Conservation (phyloP, 2,888 invertebrate genomes). For the Crocallis elinguaria region DNA sequence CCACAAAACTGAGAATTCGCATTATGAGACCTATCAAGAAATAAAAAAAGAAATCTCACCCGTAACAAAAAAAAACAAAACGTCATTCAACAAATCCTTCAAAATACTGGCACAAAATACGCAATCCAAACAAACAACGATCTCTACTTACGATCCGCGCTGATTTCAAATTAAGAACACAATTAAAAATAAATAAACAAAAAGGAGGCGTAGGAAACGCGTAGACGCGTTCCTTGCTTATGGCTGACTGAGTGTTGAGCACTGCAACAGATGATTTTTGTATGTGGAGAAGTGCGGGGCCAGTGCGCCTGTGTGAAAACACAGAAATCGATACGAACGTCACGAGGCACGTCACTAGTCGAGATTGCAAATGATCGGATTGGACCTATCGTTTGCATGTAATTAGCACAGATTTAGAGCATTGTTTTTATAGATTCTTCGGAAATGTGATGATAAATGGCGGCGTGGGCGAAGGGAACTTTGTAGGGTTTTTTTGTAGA, state of each 20-base stretch:
- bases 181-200: slow-evolving; percentile 60
- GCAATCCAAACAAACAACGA: slow-evolving; percentile 18
- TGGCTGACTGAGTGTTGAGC: slow-evolving; percentile 71
- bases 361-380: slow-evolving; percentile 14
- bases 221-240: slow-evolving; percentile 51
- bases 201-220: slow-evolving; percentile 51
- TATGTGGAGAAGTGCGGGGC: slow-evolving; percentile 46
- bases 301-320: slow-evolving; percentile 68
- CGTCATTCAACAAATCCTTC: slow-evolving; percentile 3
- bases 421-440: neutral
- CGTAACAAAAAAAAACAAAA: neutral
- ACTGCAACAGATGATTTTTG: slow-evolving; percentile 78
- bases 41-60: neutral
- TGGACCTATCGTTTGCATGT: neutral
- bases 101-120: neutral
- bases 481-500: no score
- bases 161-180: slow-evolving; percentile 37
- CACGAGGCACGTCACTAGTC: slow-evolving; percentile 35
- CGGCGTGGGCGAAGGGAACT: no score
- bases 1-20: no score
- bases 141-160: slow-evolving; percentile 33
- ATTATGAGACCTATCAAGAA: no score
- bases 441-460: no score
- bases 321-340: slow-evolving; percentile 68
- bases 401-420: neutral